Evolutionary conservation across 2,797 vertebrate genomes (phyloP), one percentile per base, ranked within the genome.

Genomic region (Echiichthys vipera): DNA sequence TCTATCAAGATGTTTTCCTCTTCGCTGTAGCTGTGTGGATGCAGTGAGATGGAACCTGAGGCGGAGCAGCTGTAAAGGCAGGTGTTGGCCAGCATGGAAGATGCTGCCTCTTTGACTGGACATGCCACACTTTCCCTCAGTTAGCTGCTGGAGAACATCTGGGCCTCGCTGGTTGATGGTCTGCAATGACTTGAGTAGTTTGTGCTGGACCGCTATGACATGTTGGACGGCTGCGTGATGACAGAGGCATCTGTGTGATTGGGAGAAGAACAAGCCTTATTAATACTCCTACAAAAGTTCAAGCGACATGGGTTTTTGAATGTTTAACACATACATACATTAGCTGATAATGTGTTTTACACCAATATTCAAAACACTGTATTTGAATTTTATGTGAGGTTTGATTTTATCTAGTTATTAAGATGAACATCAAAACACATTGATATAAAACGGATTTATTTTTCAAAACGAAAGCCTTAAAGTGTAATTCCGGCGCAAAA

Each of bases 131-230:
- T 74, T 86, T 83, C 59, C 54, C 65, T 82, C 78, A 66, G 59
- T 91, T 90, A 91, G 83, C 88, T 89, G 91, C 78, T 85, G 78
- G 46, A 72, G 67, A 91, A 92, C 90, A 92, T 92, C 89, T 90
- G 88, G 87, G 76, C 77, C 56, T 74, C 7, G 25, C 40, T 71
- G 59, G 70, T 73, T 84, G 83, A 85, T 53, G 77, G 74, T 88
- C 65, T 65, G 70, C 25, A 8, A 55, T 80, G 83, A 89, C 84
- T 88, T 55, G 56, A 78, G 65, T 72, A 80, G 81, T 74, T 53
- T 71, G 83, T 9, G 56, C 56, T 25, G 64, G 84, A 83, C 80
- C 34, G 12, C 17, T 9, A 12, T 49, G 73, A 70, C 81, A 81
- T 84, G 84, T 78, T 78, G 81, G 71, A 77, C 11, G 73, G 66